A percentile compares a stretch with the other conserved stretches of the same genome.
phyloP scores from a whole-genome alignment of 1,140 invertebrate species.

The Apocrypta bakeri region DNA sequence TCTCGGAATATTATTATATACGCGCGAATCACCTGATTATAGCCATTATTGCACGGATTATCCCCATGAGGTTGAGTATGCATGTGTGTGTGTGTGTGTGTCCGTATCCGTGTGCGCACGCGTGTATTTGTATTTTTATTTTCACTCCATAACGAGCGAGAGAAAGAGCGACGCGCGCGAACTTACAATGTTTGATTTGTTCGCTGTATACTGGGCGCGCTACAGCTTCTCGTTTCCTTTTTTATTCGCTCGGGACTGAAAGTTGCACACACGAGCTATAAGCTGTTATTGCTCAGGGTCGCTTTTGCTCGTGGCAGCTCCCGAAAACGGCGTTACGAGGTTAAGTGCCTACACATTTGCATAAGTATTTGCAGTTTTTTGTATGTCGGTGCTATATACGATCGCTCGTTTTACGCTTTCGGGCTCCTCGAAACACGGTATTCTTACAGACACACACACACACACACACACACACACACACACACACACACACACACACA shows the following conservation, averaged over 20 bases:
- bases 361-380: conserved; percentile 19
- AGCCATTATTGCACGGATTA: conserved; percentile 50
- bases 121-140: conserved; percentile 31
- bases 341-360: conserved; percentile 37
- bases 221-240: neutral
- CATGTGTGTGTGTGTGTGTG: too few relatives aligned
- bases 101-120: too few relatives aligned
- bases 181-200: conserved; percentile 43
- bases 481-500: too few relatives aligned
- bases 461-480: too few relatives aligned
- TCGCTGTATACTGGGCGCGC: too few relatives aligned
- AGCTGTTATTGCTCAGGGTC: neutral
- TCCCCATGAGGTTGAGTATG: neutral
- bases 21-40: conserved; percentile 50
- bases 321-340: conserved; percentile 30
- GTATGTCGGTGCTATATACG: too few relatives aligned
- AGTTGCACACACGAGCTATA: neutral
- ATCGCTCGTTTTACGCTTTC: too few relatives aligned
- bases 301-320: neutral
- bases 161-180: neutral
- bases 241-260: neutral
- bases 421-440: too few relatives aligned
- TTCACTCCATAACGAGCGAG: conserved; percentile 36
- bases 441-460: too few relatives aligned
- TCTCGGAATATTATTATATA: conserved; percentile 46